Base-by-base conservation (phyloP, 37 sponge, comb jelly and placozoan species). In the Lycopodina hypogea region DNA sequence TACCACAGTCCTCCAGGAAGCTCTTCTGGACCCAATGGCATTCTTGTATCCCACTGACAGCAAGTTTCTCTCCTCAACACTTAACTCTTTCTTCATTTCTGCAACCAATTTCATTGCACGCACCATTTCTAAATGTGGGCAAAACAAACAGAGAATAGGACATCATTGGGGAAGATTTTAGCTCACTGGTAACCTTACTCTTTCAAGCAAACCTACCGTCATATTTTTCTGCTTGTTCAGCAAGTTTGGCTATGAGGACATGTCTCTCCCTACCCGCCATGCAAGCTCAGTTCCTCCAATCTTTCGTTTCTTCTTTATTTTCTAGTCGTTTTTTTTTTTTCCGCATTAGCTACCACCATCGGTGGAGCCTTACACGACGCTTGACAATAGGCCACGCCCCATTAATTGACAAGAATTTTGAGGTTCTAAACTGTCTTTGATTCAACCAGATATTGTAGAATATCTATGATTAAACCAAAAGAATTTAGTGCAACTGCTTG, bases 1-100 rank as follows among this genome's bases (percentile, higher is more conserved):
- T 4, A 78, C 81, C 28, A 96, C 70, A 55, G 87, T 81, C 30
- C 93, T 42, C 96, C 96, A 96, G 1, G 93, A 86, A 14, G 88
- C 78, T 17, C 96, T 51, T 2, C 93, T 68, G 8, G 88, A 67
- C 3, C 93, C 93, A 1, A 96, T 89, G 26, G 84, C 86, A 61
- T 96, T 96, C 84, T 96, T 96, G 88, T 92, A 96, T 17, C 92
- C 96, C 53, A 96, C 96, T 17, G 90, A 86, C 28, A 96, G 76
- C 6, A 92, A 83, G 75, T 96, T 92, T 34, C 96, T 76, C 58
- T 96, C 93, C 48, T 92, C 90, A 29, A 42, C 52, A 7, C 70
- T 65, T 61, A 93, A 61, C 6, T 75, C 80, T 56, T 35, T 63
- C 28, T 86, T 70, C 60, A 74, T 26, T 48, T 64, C 17, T 7